Evolutionary conservation across 2,888 invertebrate genomes (phyloP), one percentile per base, ranked within the genome.

Genomic region (Dasysyrphus albostriatus): DNA sequence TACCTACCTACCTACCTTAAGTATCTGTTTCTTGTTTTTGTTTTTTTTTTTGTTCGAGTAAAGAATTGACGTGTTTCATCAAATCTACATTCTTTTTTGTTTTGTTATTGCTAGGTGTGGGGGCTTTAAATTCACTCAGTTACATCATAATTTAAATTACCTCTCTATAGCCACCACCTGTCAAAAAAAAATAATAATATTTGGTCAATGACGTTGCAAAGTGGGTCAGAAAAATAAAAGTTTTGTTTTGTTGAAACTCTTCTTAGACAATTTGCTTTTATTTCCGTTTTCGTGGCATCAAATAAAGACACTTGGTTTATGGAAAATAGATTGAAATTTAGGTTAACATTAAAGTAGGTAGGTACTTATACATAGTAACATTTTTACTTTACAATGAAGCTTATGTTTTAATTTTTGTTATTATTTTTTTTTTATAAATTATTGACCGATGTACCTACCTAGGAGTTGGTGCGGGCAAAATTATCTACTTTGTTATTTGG

Each of bases 121-220:
- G 37, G n/a, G 19, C 10, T 37, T n/a, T 19, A 59, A 14, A 39
- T 59, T 39, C 12, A 58, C 19, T 58, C 16, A 59, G 9, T 44
- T 47, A 34, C 47, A 47, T 65, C 65, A 65, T 49, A 65, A 16
- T 10, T 47, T 58, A 32, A 59, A 12, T 6, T 54, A 7, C 42
- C 10, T 42, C 3, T 42, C 37, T 9, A 19, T 16, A 69, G 70
- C 75, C 70, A 79, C 73, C 73, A 79, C 73, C 73, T 77, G 83
- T 83, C 77, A 73, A 77, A 83, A 83, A 83, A 83, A 73, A 24
- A 32, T 14, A 47, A 59, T 32, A 34, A 37, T 59, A 47, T 74
- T 76, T 82, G 56, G 65, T 42, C 56, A 75, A 72, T 84, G 80
- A 77, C 80, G 81, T 76, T 80, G 32, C 10, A 63, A 84, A 77